Base-by-base conservation (phyloP, 2,797 vertebrate species). In the Coregonus sp. region DNA sequence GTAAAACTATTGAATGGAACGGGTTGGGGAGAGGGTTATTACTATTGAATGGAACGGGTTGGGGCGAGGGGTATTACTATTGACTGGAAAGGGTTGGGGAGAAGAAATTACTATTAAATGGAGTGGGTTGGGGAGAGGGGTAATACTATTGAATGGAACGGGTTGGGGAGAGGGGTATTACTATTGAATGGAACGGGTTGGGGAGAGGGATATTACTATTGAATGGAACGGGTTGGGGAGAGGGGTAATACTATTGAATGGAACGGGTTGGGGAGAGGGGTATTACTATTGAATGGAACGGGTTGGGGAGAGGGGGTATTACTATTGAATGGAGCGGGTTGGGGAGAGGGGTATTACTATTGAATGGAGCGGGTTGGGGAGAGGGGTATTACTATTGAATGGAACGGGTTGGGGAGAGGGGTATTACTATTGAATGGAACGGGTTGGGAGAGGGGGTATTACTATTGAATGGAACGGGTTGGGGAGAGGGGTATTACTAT, bases 1-100 rank as follows among this genome's bases (percentile, higher is more conserved):
- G 51, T 15, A 54, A 25, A 25, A 25, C 25, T 25, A 25, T 25
- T 25, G 12, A 33, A 33, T 33, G 31, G 31, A 33, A 3, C 31
- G 3, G 31, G 31, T 33, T 33, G 31, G 31, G 31, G 75, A 81
- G 82, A 80, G 37, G 84, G 89, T 85, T 89, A 93, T 78, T 87
- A 90, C 81, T 11, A 86, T 86, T 82, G 25, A 25, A 25, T 33
- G 31, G 31, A 33, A 3, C 31, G 3, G 31, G 31, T 33, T 25
- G 31, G 31, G 31, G 31, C 0, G 31, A 33, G 31, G 31, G 31
- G 31, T 33, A 33, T 25, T 25, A 25, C 25, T 25, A 25, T 25
- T 25, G 31, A 33, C 1, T 33, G 31, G 31, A 33, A 3, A 0
- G 3, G 31, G 31, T 33, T 33, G 31, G 31, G 31, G 31, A 33